These are phyloP conservation scores for Auanema sp. DNA, from an alignment of 2,888 invertebrate species.

Conservation along the genomic window DNA sequence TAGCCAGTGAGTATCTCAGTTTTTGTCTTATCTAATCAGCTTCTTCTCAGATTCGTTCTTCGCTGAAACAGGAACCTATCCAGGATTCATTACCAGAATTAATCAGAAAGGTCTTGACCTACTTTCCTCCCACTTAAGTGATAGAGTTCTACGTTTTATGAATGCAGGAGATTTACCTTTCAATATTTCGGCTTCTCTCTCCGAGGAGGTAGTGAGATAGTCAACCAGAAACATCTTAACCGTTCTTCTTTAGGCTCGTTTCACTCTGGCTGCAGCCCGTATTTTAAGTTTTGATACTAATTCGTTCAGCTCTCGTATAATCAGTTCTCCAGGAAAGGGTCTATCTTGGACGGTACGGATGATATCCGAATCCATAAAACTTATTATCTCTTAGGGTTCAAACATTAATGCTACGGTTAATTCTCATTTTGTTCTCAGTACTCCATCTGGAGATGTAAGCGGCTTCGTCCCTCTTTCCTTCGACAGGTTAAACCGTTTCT, in stretches of 20 bases:
- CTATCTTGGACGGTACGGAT: conserved; percentile 54
- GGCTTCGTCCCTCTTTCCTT: conserved; percentile 60
- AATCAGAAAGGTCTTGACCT: conserved; percentile 36
- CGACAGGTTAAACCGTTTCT: conserved; percentile 41
- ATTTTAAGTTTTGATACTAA: conserved; percentile 49
- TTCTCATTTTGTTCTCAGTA: conserved; percentile 48
- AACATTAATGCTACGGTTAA: conserved; percentile 55
- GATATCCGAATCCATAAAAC: background rate
- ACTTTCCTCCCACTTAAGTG: conserved; percentile 13
- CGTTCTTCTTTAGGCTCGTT: conserved; percentile 36
- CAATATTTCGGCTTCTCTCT: conserved; percentile 56
- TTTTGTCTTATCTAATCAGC: background rate
- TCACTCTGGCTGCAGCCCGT: conserved; percentile 44
- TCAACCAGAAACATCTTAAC: background rate
- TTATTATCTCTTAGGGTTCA: conserved; percentile 47
- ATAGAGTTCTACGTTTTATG: conserved; percentile 56
- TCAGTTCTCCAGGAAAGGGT: conserved; percentile 47
- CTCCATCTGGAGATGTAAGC: conserved; percentile 51
- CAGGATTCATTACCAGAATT: conserved; percentile 55
- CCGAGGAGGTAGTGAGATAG: conserved; percentile 30
- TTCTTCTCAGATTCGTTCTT: conserved; percentile 55
- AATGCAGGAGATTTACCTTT: conserved; percentile 55
- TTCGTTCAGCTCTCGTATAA: conserved; percentile 48
- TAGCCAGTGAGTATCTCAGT: conserved; percentile 17
- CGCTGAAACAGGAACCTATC: conserved; percentile 55